Conservation (phyloP, 2,113 vertebrate species). For the Terrapene triunguis region DNA sequence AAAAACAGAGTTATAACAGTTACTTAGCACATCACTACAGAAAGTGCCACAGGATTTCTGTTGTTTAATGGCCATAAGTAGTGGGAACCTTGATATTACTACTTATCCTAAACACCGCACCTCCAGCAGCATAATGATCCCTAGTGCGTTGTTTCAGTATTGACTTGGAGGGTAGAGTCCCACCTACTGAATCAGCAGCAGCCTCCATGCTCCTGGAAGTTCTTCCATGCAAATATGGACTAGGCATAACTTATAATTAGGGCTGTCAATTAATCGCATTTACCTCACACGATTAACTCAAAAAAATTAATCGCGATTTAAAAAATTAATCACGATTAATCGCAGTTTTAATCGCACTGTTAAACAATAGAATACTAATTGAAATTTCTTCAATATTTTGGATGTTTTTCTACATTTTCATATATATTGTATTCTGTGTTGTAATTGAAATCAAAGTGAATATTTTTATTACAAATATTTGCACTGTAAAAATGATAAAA, state of each 20-base stretch:
- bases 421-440: too few species aligned
- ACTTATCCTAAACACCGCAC: background rate
- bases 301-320: too few species aligned
- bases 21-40: background rate
- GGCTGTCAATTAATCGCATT: too few species aligned
- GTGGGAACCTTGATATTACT: background rate
- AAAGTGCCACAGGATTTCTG: background rate
- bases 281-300: too few species aligned
- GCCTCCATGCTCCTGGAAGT: background rate
- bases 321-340: too few species aligned
- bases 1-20: background rate
- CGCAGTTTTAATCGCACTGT: too few species aligned
- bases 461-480: too few species aligned
- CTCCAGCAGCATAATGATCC: slow-evolving; percentile 1
- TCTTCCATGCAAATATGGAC: slow-evolving; percentile 20
- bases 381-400: too few species aligned
- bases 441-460: too few species aligned
- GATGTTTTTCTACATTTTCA: too few species aligned
- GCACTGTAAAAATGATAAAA: too few species aligned
- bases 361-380: too few species aligned
- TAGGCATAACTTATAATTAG: slow-evolving; percentile 45
- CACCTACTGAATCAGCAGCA: background rate
- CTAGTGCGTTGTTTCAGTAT: background rate
- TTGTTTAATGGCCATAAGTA: background rate
- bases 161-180: background rate